Evolutionary conservation across 2,797 vertebrate genomes (phyloP), one percentile per base, ranked within the genome.

Genomic region (Acanthis flammea): DNA sequence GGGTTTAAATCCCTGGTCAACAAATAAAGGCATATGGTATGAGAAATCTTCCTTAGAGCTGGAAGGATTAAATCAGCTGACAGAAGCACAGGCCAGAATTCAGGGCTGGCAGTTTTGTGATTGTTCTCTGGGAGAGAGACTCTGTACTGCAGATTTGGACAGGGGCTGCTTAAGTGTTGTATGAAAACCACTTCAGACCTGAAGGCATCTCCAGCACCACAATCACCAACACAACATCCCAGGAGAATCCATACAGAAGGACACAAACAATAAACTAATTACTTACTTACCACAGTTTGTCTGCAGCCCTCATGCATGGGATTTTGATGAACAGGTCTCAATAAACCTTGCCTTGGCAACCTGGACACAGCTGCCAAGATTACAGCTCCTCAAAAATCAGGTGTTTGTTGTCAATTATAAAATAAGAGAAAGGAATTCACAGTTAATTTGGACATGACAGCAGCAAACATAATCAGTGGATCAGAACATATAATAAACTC

Each of bases 21-120:
- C 58, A 93, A 89, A 96, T 80, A 73, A 68, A 95, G 33, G 76
- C 90, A 92, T 92, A 93, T 91, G 96, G 95, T 58, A 91, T 47
- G n/a, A 87, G 61, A 74, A 91, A 86, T 68, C 82, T 94, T 91
- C 60, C 78, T 94, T 42, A 23, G 37, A 72, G 84, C 25, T 90
- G 21, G 33, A 55, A 47, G 31, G 41, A 84, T 92, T 93, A 93
- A 90, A 87, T 78, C 47, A 84, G 47, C n/a, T 76, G 62, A 65
- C 91, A 74, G 16, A 41, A 53, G 35, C 8, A n/a, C 2, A 61
- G 63, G 31, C 28, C 70, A 37, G 48, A 93, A 73, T 35, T 37
- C 22, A 50, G 57, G 39, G 63, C 35, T 11, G 6, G 33, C 25
- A 73, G 31, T 71, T 61, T 1, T 0, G 9, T 5, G 8, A 14